Base-by-base conservation (phyloP, 2,797 vertebrate genomes). In the Phataginus tricuspis region DNA sequence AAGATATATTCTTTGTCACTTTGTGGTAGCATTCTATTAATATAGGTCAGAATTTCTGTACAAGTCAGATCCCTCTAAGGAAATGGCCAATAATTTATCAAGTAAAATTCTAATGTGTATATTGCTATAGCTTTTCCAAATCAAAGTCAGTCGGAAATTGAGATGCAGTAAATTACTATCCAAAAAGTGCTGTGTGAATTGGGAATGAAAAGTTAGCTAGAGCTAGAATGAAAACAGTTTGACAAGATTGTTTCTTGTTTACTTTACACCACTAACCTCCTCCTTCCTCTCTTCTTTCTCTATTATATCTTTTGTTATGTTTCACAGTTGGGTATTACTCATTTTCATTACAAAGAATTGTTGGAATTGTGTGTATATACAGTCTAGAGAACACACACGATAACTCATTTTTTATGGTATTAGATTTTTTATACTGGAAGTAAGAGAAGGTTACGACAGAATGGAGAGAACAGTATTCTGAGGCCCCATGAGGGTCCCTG, bases 301-400 rank as follows among this genome's bases (percentile, higher is more conserved):
- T 84, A 5, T 57, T 45, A 21, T 71, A 90, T 71, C 21, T 85
- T 94, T 57, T 82, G 7, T 69, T 63, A 45, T 55, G 25, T 75
- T 78, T 79, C 68, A 89, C 12, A 84, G 12, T 83, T 92, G 34
- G 25, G 19, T 88, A 51, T 79, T 90, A 34, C 8, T 88, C 63
- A 45, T 85, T 94, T 83, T 92, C 21, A 55, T 77, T 64, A 82
- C 34, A 87, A 75, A 86, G 31, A 90, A 86, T 85, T 85, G 68
- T 53, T 91, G 34, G 55, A 55, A 92, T 69, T 80, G 61, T 95
- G 23, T 64, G 15, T 37, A 42, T 59, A 55, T 29, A 74, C 5
- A 45, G 79, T 6, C 16, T 68, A 87, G 49, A 84, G 34, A 92
- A 90, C 29, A 88, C 16, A 66, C 13, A 86, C 37, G 42, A 18